phyloP scores from a whole-genome alignment of 2,113 vertebrate genomes.

The Mobula hypostoma region DNA sequence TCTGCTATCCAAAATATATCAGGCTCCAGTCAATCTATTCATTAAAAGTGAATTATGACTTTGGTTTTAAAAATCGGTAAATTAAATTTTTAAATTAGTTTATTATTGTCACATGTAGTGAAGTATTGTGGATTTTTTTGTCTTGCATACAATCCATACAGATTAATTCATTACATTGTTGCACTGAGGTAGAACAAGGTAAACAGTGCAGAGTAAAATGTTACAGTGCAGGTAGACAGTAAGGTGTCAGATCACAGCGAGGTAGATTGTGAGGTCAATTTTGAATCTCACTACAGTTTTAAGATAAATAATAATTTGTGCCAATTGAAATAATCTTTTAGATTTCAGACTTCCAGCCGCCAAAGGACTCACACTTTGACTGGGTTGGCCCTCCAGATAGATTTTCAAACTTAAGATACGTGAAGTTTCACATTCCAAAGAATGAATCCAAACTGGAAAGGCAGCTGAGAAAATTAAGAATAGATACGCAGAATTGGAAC shows the following conservation, averaged over 20 bases:
- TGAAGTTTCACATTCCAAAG: conserved; percentile 67
- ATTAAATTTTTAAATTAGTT: too few species aligned
- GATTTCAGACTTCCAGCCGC: conserved; percentile 61
- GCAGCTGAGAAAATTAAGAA: conserved; percentile 69
- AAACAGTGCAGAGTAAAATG: too few species aligned
- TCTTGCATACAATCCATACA: too few species aligned
- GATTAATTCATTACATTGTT: too few species aligned
- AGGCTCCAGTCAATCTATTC: not conserved
- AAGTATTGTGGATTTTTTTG: too few species aligned
- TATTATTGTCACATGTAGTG: too few species aligned
- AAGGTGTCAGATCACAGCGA: too few species aligned
- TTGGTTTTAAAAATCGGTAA: not conserved
- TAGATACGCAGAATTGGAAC: conserved; percentile 84
- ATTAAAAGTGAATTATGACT: not conserved
- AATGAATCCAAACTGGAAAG: conserved; percentile 68
- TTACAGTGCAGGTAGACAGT: too few species aligned
- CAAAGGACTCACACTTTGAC: conserved; percentile 59
- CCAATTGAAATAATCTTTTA: conserved; percentile 43
- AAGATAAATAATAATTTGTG: not conserved
- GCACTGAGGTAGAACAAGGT: too few species aligned
- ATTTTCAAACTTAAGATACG: conserved; percentile 77
- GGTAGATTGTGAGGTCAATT: too few species aligned
- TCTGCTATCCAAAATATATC: not conserved
- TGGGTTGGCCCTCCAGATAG: conserved; percentile 89
- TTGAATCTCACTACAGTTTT: not conserved